Evolutionary conservation across 1,140 invertebrate genomes (phyloP), one percentile per base, ranked within the genome.

Genomic region (Helicoverpa armigera): DNA sequence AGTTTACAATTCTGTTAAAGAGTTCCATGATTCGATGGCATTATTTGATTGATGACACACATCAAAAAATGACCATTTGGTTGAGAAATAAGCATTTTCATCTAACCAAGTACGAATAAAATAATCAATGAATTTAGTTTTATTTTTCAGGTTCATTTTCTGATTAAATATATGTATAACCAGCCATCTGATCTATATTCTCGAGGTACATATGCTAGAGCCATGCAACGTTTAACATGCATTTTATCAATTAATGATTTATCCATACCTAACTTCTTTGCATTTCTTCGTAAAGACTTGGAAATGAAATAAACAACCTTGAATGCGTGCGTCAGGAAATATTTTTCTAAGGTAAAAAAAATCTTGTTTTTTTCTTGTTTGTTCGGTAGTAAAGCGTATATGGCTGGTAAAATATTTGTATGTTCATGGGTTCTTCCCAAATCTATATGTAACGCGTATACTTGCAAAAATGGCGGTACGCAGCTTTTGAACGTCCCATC

Each of bases 371-470:
- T 70, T 53, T 70, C 67, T 70, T 70, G 63, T 67, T 67, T 67
- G 63, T 67, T 35, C 63, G 63, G 63, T 67, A 67, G 63, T 70
- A 70, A 70, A 53, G 67, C 67, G 43, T 51, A 70, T 23, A 70
- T 70, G 48, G 67, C 67, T 70, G 67, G 48, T 51, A 70, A 53
- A 70, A 70, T 70, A 70, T 70, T 70, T 53, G 67, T 70, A 51
- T 70, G 43, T 70, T 51, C 48, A 53, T 70, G 43, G 48, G 67
- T 70, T 51, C 67, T 70, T 51, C 48, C 67, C n/a, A 69, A 48
- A 69, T 69, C 65, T 50, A 69, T 50, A 51, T 69, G 65, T 69
- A 69, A 51, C 43, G 65, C 50, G 43, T 69, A 69, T 50, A 69
- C 65, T 69, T 69, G 65, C 43, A 48, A 69, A 69, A 69, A 69